These are phyloP conservation scores for Griposia aprilina DNA, from an alignment of 2,888 invertebrate genomes.

Conservation along the genomic window DNA sequence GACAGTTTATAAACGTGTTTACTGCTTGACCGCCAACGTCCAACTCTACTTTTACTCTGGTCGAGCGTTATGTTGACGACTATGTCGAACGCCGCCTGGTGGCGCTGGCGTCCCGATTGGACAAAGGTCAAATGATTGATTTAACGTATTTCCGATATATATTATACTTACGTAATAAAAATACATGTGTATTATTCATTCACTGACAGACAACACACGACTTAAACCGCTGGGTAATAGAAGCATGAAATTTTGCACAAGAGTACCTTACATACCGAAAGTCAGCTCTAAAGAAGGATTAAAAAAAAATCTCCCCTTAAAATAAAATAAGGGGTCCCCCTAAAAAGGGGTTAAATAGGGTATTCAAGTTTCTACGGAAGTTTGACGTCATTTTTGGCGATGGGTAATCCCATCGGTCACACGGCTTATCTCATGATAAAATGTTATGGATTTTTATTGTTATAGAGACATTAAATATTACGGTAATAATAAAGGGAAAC, in stretches of 20 bases:
- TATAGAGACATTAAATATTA: conserved; percentile 14
- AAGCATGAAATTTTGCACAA: background rate
- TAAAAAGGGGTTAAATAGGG: background rate
- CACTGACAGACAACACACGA: background rate
- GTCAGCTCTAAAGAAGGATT: background rate
- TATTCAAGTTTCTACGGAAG: background rate
- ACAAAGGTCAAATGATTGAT: too few relatives aligned
- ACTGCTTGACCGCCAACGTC: too few relatives aligned
- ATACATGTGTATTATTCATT: too few relatives aligned
- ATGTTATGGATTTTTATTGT: background rate
- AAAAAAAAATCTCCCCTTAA: background rate
- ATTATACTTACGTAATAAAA: background rate
- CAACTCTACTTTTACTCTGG: too few relatives aligned
- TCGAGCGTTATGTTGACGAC: too few relatives aligned
- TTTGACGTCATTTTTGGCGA: too few relatives aligned
- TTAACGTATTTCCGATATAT: too few relatives aligned
- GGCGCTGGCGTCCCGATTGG: too few relatives aligned
- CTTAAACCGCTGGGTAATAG: background rate
- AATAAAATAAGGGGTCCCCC: too few relatives aligned
- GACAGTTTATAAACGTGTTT: too few relatives aligned
- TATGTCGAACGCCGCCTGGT: too few relatives aligned
- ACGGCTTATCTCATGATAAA: background rate
- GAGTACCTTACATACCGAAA: background rate
- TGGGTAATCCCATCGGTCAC: background rate
- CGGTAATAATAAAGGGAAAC: conserved; percentile 21